A percentile compares a stretch with the other conserved stretches of the same genome.
Evolutionary conservation across 37 sponge, comb jelly and placozoan genomes (phyloP).

Genomic region (Lycopodina hypogea): DNA sequence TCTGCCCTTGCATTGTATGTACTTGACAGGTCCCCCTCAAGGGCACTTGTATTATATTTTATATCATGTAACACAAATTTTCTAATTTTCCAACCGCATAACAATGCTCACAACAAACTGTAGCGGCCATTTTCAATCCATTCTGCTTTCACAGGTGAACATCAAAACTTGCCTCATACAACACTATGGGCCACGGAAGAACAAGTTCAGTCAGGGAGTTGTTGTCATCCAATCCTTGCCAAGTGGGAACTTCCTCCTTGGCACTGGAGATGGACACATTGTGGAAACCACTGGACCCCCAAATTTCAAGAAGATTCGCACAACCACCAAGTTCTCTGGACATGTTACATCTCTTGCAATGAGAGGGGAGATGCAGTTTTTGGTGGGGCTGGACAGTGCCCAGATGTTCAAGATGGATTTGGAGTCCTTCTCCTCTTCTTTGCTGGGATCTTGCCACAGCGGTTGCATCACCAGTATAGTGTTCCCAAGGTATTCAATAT

Average conservation of each 20-base stretch:
- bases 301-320: slow-evolving; percentile 13
- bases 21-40: no score
- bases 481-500: slow-evolving; percentile 78
- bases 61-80: no score
- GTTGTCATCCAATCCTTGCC: slow-evolving; percentile 48
- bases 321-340: slow-evolving; percentile 49
- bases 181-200: slow-evolving; percentile 89
- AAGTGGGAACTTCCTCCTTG: slow-evolving; percentile 66
- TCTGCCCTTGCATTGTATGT: no score
- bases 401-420: slow-evolving; percentile 62
- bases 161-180: slow-evolving; percentile 74
- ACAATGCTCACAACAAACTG: no score
- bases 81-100: no score
- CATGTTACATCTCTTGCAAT: slow-evolving; percentile 76
- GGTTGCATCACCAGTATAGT: slow-evolving; percentile 72
- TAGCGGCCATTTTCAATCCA: no score
- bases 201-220: slow-evolving; percentile 82
- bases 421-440: slow-evolving; percentile 50
- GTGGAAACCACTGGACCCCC: slow-evolving; percentile 53
- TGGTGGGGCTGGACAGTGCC: slow-evolving; percentile 57
- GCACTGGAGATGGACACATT: slow-evolving; percentile 93
- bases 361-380: slow-evolving; percentile 89
- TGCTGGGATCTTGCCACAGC: slow-evolving; percentile 72
- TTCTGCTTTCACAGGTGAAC: slow-evolving; percentile 77
- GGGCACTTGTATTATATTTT: no score